Percentiles rank a stretch among this genome's conserved stretches.
phyloP scores from a whole-genome alignment of 1,140 invertebrate species.

The Ostrea edulis region DNA sequence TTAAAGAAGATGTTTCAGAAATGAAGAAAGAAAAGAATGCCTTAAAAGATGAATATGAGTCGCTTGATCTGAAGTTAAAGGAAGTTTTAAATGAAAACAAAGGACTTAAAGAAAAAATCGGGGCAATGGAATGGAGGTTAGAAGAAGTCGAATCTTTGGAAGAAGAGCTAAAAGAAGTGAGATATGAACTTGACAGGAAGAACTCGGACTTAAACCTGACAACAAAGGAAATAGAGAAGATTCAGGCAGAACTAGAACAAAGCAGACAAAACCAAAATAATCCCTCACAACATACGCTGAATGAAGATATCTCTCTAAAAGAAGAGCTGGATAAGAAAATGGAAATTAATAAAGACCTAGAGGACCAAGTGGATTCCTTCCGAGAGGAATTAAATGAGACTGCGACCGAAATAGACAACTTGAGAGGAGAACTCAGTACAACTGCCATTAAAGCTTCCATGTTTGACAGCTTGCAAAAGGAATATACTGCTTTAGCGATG shows the following conservation, averaged over 20 bases:
- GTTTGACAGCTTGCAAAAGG: background rate
- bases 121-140: conserved; percentile 72
- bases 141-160: conserved; percentile 70
- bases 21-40: conserved; percentile 56
- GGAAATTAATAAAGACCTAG: background rate
- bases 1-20: conserved; percentile 68
- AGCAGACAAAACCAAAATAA: background rate
- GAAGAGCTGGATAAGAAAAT: conserved; percentile 10
- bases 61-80: conserved; percentile 4
- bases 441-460: background rate
- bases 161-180: conserved; percentile 68
- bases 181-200: conserved; percentile 50
- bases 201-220: conserved; percentile 42
- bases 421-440: background rate
- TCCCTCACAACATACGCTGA: background rate
- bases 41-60: conserved; percentile 42
- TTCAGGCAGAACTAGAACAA: background rate
- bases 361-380: background rate
- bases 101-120: conserved; percentile 63
- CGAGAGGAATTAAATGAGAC: background rate
- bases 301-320: background rate
- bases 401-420: background rate
- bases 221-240: conserved; percentile 11
- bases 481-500: background rate
- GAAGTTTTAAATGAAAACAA: conserved; percentile 51